Evolutionary conservation across 1,140 invertebrate genomes (phyloP), one percentile per base, ranked within the genome.

Genomic region (Rhyzopertha dominica): DNA sequence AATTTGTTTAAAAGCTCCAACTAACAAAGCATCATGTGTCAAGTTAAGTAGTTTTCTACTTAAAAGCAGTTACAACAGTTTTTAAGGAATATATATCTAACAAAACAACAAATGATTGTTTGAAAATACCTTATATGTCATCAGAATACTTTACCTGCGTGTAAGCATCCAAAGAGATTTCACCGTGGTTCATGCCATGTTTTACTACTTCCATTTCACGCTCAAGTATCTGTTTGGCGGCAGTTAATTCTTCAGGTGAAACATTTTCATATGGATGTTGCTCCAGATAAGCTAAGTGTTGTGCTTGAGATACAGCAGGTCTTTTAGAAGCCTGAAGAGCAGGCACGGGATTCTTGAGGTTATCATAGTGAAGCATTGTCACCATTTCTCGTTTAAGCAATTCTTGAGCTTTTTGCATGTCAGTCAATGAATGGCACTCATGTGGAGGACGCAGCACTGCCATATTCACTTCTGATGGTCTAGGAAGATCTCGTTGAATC

Each of bases 321-420:
- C 65, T 49, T 52, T 63, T 61, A 13, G 19, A 55, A 41, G 22
- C 61, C 72, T 68, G 9, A 61, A 66, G 70, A 14, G 58, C 63
- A 5, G 65, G 59, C n/a, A 74, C 46, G 0, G 80, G 82, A 69
- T 84, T 82, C 44, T 81, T 74, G 10, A 86, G 47, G 19, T 84
- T 79, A 72, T 98, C 95, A 65, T 90, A 90, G 57, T 95, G 84
- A 26, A 97, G 67, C 91, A 98, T 96, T 4, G 84, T 85, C 18
- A 96, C 76, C 92, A 99, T 98, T 74, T 99, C 96, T 46, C 82
- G 76, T 71, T 98, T 98, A 34, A 99, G 95, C 18, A 98, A 63
- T 71, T 99, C 94, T 72, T 98, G 95, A 14, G 95, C 93, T 77
- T 90, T 89, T 67, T 94, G 90, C 29, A 95, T 74, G 53, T 93